phyloP scores from a whole-genome alignment of 2,113 vertebrate species.

The Alaudala cheleensis region DNA sequence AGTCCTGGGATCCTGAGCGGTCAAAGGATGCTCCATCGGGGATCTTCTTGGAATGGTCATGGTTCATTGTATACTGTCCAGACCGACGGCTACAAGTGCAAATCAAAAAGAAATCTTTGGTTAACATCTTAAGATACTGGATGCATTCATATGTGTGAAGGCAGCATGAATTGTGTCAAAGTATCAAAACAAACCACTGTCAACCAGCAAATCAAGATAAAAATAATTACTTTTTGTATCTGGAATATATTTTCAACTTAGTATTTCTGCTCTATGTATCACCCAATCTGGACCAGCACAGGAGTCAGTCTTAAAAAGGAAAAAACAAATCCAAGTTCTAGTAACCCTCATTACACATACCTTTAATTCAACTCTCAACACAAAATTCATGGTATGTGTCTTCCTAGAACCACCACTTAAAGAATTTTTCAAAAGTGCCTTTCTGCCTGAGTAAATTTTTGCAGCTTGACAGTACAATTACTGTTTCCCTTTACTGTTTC shows the following conservation, averaged over 20 bases:
- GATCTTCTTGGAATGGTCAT: constrained; percentile 65
- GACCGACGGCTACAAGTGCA: constrained; percentile 68
- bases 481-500: not conserved
- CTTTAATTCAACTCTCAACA: not conserved
- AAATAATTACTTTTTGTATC: not conserved
- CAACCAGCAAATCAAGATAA: not conserved
- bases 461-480: not conserved
- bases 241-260: not conserved
- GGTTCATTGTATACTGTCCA: constrained; percentile 81
- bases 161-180: not conserved
- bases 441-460: not conserved
- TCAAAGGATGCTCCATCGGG: constrained; percentile 64
- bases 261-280: not conserved
- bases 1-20: constrained; percentile 87
- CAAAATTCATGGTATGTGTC: not conserved
- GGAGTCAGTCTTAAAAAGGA: not conserved
- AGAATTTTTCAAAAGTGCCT: not conserved
- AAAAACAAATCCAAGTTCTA: not conserved
- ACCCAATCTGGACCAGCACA: not conserved
- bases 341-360: not conserved
- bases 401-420: not conserved
- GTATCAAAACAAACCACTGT: not conserved
- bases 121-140: not conserved
- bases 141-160: not conserved
- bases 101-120: not conserved